A percentile compares a stretch with the other conserved stretches of the same genome.
Evolutionary conservation across 2,888 invertebrate genomes (phyloP).

Genomic region (Philonicus albiceps): DNA sequence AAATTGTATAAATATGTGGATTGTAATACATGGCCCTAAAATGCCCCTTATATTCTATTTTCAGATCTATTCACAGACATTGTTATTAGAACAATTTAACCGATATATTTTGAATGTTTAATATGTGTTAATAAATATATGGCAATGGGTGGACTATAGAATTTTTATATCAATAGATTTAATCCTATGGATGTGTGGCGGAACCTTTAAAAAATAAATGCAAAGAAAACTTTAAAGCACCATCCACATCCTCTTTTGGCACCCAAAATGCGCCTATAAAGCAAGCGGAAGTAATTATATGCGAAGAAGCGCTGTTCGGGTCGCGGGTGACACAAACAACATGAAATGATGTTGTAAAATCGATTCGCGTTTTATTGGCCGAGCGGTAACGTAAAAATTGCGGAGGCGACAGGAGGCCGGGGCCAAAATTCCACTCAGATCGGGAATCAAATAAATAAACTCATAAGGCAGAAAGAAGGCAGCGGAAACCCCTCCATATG

Average conservation of each 20-base stretch:
- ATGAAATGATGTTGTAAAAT: constrained; percentile 27
- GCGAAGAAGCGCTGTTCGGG: background rate
- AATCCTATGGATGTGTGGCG: background rate
- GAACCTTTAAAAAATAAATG: background rate
- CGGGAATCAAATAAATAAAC: constrained; percentile 34
- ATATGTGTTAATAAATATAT: background rate
- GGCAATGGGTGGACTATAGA: background rate
- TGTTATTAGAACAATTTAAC: no score
- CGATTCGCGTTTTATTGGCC: constrained; percentile 24
- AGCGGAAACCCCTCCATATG: background rate
- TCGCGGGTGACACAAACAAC: background rate
- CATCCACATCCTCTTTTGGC: background rate
- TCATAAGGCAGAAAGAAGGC: background rate
- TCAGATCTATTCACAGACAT: no score
- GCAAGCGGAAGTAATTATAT: background rate
- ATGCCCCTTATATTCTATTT: no score
- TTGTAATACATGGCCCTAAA: no score
- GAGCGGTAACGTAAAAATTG: constrained; percentile 18
- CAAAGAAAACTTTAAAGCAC: background rate
- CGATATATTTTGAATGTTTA: no score
- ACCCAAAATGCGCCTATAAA: background rate
- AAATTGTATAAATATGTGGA: no score
- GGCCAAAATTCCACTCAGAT: background rate
- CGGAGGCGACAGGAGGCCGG: background rate
- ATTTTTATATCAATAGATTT: background rate